These are phyloP conservation scores for Spatulosminthurus flaviceps DNA, from an alignment of 2,888 invertebrate species.

Conservation along the genomic window DNA sequence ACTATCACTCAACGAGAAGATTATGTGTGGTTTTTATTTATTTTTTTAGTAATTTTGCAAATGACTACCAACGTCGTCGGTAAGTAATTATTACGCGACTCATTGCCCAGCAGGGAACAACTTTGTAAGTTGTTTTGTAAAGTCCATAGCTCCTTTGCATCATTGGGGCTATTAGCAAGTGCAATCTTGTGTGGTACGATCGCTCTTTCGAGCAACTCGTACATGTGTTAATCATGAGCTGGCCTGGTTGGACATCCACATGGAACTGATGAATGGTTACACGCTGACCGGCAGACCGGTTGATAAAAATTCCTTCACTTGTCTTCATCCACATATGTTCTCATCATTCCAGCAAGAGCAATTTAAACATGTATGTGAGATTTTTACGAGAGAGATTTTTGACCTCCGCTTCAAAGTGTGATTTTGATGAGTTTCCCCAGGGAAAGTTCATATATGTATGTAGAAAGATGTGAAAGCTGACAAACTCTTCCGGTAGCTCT, in stretches of 20 bases:
- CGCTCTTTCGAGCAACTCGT: too few species aligned
- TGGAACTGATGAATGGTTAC: too few species aligned
- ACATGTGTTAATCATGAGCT: too few species aligned
- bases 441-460: not conserved
- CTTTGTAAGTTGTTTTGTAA: not conserved
- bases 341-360: not conserved
- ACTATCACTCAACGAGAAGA: not conserved
- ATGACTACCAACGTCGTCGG: not conserved
- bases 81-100: not conserved
- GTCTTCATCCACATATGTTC: too few species aligned
- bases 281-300: too few species aligned
- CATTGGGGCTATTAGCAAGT: too few species aligned
- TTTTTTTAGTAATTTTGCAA: constrained; percentile 1
- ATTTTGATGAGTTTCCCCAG: constrained; percentile 8
- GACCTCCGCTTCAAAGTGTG: not conserved
- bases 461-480: constrained; percentile 14
- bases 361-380: not conserved
- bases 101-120: constrained; percentile 2
- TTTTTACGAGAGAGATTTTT: not conserved
- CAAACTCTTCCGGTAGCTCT: not conserved
- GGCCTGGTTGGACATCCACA: too few species aligned
- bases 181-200: too few species aligned
- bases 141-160: too few species aligned
- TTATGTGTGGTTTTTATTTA: not conserved
- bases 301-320: too few species aligned